Conservation (phyloP, 2,888 invertebrate species). For the Piscicola geometra region DNA sequence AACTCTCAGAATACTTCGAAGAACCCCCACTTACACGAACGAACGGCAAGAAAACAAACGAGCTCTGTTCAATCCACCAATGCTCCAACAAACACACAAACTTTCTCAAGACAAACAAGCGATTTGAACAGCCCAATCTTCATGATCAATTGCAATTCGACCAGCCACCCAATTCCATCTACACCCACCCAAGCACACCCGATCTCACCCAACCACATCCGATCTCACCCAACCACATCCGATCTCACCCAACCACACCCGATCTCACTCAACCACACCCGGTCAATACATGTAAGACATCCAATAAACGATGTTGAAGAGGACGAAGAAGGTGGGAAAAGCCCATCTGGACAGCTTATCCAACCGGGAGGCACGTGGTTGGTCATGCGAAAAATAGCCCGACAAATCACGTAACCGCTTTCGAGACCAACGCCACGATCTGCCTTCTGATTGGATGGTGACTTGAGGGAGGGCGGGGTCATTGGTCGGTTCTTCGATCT, state of each 20-base stretch:
- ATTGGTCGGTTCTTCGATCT: background rate
- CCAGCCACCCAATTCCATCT: background rate
- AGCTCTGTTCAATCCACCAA: too few relatives aligned
- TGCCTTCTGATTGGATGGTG: background rate
- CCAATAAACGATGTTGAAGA: conserved; percentile 35
- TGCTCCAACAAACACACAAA: too few relatives aligned
- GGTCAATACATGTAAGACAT: conserved; percentile 25
- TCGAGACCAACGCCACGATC: conserved; percentile 18
- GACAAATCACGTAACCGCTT: conserved; percentile 29
- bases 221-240: background rate
- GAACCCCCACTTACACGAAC: too few relatives aligned
- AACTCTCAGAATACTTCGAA: background rate
- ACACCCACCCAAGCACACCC: background rate
- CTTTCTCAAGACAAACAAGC: too few relatives aligned
- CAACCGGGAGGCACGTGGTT: conserved; percentile 29
- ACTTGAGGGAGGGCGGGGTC: background rate
- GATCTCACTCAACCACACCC: background rate
- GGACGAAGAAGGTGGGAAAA: conserved; percentile 29
- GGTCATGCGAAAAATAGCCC: conserved; percentile 17
- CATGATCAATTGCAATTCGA: too few relatives aligned
- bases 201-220: background rate
- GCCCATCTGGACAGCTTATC: conserved; percentile 29
- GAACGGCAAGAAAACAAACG: too few relatives aligned
- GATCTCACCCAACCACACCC: background rate
- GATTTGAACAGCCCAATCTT: too few relatives aligned